Base-by-base conservation (phyloP, 2,888 invertebrate genomes). In the Eristalis tenax region DNA sequence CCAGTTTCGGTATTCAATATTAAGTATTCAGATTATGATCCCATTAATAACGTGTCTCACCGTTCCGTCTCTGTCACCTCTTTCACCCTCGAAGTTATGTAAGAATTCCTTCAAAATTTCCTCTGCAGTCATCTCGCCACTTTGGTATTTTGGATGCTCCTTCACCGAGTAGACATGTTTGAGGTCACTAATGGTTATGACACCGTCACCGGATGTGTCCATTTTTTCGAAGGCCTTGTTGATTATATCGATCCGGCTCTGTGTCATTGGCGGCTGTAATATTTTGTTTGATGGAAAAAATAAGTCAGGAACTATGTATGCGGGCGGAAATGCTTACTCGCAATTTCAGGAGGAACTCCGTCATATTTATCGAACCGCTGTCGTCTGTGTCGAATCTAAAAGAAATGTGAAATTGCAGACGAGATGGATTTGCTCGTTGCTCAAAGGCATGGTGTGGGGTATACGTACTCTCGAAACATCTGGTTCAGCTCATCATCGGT, bases 51-150 rank as follows among this genome's bases (percentile, higher is more conserved):
- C 18, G 18, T 50, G 6, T 15, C 59, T 59, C 59, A 98, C 98
- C 93, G 94, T 95, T 89, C 97, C 97, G 92, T 98, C 97, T 10
- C 94, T 94, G 22, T 94, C 90, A 15, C 91, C 91, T 1, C 89
- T 87, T 4, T 95, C 96, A 22, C 95, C 94, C 92, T 98, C 98
- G 91, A 98, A 98, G 91, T 97, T 97, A 22, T 95, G 95, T 10
- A 99, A 94, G 92, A 98, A 98, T 91, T 95, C 95, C 80, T 94
- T 95, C 90, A 98, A 92, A 83, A 98, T 96, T 85, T 95, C 94
- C 23, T 97, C 97, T 89, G 97, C 97, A 0, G 96, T 95, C 92
- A 97, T 96, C 92, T 98, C 98, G 0, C 98, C 98, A 89, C 97
- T 97, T 91, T 96, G 95, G 92, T 97, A 96, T 93, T 96, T 95